A percentile compares a stretch with the other conserved stretches of the same genome.
phyloP scores from a whole-genome alignment of 2,113 vertebrate genomes.

The Ondatra zibethicus region DNA sequence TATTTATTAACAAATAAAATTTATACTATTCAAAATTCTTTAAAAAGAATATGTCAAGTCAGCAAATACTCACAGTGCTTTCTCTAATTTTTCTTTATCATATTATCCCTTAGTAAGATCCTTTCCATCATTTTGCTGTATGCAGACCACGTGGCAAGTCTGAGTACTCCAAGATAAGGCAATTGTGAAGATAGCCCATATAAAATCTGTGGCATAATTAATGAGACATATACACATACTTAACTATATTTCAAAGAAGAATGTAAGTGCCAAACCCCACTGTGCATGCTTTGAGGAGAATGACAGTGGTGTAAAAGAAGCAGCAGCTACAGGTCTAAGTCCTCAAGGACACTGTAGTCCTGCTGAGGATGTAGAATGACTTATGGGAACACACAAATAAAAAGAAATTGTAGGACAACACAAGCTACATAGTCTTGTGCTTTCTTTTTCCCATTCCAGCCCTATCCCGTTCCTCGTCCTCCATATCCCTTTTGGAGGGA shows the following conservation, averaged over 20 bases:
- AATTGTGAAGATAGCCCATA: not conserved
- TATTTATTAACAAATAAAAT: slow-evolving; percentile 44
- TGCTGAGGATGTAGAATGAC: not conserved
- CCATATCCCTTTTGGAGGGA: not conserved
- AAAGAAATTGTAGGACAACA: not conserved
- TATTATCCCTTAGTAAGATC: not conserved
- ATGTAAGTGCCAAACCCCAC: not conserved
- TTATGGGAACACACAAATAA: not conserved
- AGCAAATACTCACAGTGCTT: not conserved
- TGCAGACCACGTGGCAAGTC: not conserved
- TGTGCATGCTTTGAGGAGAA: not conserved
- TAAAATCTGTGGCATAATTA: not conserved
- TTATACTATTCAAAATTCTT: not conserved
- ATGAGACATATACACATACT: not conserved
- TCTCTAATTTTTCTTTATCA: slow-evolving; percentile 18
- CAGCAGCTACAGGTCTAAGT: not conserved
- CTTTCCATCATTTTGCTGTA: not conserved
- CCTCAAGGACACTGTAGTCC: not conserved
- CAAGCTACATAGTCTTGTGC: not conserved
- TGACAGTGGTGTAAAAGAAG: not conserved
- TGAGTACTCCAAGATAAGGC: no score
- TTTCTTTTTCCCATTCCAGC: not conserved
- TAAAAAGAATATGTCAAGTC: not conserved
- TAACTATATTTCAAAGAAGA: not conserved
- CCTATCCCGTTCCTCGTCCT: not conserved